These are phyloP conservation scores for Mugil cephalus DNA, from an alignment of 2,113 vertebrate genomes.

Conservation along the genomic window DNA sequence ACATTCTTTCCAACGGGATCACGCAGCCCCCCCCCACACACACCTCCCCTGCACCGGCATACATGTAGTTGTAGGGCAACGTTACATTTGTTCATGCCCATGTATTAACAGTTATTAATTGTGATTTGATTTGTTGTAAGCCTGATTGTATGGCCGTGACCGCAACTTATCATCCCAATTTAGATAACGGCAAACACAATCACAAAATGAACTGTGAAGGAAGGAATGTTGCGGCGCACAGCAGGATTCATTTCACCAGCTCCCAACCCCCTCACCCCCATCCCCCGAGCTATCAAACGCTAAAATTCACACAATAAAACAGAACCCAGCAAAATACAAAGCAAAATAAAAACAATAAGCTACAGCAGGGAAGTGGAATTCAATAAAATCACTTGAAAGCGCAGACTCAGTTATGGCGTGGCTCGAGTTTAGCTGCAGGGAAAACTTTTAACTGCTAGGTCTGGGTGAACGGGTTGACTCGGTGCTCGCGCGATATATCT, in stretches of 20 bases:
- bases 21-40: neutral
- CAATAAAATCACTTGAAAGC: constrained; percentile 70
- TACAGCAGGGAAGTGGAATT: constrained; percentile 61
- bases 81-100: neutral
- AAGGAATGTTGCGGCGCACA: neutral
- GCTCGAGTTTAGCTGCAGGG: constrained; percentile 57
- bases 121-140: neutral
- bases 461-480: constrained; percentile 67
- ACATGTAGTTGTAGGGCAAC: neutral
- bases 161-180: neutral
- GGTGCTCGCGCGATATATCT: constrained; percentile 51
- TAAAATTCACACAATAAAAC: constrained; percentile 38
- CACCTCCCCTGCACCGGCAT: no score
- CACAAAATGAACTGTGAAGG: constrained; percentile 1
- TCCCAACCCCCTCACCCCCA: no score
- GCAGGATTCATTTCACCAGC: constrained; percentile 23
- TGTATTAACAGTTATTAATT: neutral
- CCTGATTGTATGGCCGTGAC: neutral
- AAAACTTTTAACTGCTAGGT: constrained; percentile 64
- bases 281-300: constrained; percentile 26
- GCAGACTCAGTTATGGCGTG: constrained; percentile 63
- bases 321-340: constrained; percentile 37
- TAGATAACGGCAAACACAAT: constrained; percentile 23
- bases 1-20: constrained; percentile 12
- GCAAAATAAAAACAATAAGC: constrained; percentile 56